Evolutionary conservation across 2,113 vertebrate genomes (phyloP).

Genomic region (Salvelinus fontinalis): DNA sequence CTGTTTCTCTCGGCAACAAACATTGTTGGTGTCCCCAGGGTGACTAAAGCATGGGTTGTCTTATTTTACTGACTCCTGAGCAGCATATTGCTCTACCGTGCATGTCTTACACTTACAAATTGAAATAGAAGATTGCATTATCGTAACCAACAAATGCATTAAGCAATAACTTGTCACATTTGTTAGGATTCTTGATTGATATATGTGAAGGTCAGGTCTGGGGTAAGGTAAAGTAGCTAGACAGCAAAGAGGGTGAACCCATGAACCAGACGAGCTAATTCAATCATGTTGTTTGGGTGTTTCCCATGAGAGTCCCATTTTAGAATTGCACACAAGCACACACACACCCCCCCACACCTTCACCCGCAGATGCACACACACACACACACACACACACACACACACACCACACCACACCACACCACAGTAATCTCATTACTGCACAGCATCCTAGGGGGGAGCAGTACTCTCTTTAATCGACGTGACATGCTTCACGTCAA

Average conservation of each 20-base stretch:
- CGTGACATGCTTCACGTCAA: conserved; percentile 28
- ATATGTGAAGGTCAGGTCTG: conserved; percentile 6
- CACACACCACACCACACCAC: neutral
- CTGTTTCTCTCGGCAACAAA: conserved; percentile 11
- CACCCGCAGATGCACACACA: too few relatives aligned
- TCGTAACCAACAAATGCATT: too few relatives aligned
- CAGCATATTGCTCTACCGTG: neutral
- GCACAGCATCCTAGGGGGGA: conserved; percentile 13
- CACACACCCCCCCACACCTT: too few relatives aligned
- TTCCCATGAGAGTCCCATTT: conserved; percentile 18
- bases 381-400: too few relatives aligned
- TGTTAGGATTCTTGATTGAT: conserved; percentile 5
- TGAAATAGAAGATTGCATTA: too few relatives aligned
- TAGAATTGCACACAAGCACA: too few relatives aligned
- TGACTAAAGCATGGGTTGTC: neutral
- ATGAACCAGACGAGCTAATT: conserved; percentile 30
- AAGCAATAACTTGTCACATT: neutral
- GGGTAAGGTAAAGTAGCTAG: conserved; percentile 14
- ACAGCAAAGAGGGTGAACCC: conserved; percentile 6
- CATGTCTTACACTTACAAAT: neutral
- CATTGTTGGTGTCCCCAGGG: conserved; percentile 3
- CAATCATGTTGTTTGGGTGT: conserved; percentile 37
- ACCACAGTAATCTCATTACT: conserved; percentile 20
- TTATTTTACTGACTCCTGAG: conserved; percentile 10
- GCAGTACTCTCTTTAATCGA: conserved; percentile 36